Base-by-base conservation (phyloP, 2,797 vertebrate species). In the Brachyalestes nurse region DNA sequence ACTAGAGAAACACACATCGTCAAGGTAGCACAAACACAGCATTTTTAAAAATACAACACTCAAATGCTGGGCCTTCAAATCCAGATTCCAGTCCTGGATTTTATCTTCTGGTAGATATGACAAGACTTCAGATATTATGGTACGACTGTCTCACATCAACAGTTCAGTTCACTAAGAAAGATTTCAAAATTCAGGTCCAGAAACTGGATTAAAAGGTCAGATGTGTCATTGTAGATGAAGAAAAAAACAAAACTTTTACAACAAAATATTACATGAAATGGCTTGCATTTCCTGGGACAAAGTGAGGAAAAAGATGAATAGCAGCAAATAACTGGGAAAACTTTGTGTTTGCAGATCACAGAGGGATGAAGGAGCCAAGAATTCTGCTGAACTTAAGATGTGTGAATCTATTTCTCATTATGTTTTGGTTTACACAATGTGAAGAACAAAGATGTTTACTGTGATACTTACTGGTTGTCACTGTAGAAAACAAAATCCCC, bases 1-100 rank as follows among this genome's bases (percentile, higher is more conserved):
- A 95, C 94, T 66, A 90, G 90, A 0, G 86, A 94, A 38, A 81
- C 79, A 17, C 92, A 91, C 12, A 83, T 71, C 13, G 88, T 57
- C 58, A 93, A 92, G 86, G 88, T 89, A 74, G 49, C 45, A 40
- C 4, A 25, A 9, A 4, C 25, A 19, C 38, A 72, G 38, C 42
- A 1, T 23, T 14, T 10, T n/a, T 23, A 17, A 9, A 47, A 45
- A 25, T 12, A 25, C 12, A 12, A 34, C 16, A 40, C 53, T 14
- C 17, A 72, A 17, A 78, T 28, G 21, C 60, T 4, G 0, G 21
- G n/a, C 49, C 9, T 38, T 51, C 12, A 61, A 47, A 47, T 47
- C 7, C 45, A 47, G 45, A 8, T 12, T 47, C 45, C 12, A 47
- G 45, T 47, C 45, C 45, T 47, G 45, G 45, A 8, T 12, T 47